Evolutionary conservation across 2,113 vertebrate genomes (phyloP).

Genomic region (Eleginops maclovinus): DNA sequence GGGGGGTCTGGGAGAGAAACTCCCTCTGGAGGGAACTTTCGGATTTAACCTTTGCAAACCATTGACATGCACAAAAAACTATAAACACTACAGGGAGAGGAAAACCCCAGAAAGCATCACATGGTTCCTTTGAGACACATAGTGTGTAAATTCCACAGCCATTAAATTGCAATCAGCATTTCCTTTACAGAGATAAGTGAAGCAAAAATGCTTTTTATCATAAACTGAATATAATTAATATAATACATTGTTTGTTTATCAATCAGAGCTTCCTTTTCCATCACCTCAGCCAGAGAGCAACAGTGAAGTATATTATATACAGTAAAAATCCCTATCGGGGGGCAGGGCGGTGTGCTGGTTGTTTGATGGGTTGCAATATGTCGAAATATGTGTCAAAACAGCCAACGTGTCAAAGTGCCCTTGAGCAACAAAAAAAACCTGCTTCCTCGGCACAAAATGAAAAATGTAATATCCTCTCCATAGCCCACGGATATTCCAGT

Average conservation of each 20-base stretch:
- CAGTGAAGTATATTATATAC: not conserved
- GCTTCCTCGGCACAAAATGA: slow-evolving; percentile 15
- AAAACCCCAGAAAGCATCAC: no score
- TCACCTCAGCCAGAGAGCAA: not conserved
- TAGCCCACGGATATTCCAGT: not conserved
- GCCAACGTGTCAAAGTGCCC: not conserved
- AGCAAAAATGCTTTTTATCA: no score
- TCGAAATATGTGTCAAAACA: not conserved
- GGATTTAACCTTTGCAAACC: no score
- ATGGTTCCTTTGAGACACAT: no score
- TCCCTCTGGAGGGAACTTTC: no score
- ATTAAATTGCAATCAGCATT: no score
- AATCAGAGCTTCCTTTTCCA: not conserved
- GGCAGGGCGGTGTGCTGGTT: not conserved
- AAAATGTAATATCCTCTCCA: not conserved
- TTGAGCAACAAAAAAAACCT: slow-evolving; percentile 21
- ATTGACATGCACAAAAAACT: no score
- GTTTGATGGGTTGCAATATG: not conserved
- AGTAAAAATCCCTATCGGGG: not conserved
- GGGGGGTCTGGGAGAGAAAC: no score
- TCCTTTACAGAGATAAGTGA: no score
- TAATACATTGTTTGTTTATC: not conserved
- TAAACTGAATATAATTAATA: no score
- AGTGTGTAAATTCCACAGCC: no score
- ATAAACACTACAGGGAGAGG: no score